Evolutionary conservation across 2,888 invertebrate species (phyloP).

Genomic region (Amphipoea oculea): DNA sequence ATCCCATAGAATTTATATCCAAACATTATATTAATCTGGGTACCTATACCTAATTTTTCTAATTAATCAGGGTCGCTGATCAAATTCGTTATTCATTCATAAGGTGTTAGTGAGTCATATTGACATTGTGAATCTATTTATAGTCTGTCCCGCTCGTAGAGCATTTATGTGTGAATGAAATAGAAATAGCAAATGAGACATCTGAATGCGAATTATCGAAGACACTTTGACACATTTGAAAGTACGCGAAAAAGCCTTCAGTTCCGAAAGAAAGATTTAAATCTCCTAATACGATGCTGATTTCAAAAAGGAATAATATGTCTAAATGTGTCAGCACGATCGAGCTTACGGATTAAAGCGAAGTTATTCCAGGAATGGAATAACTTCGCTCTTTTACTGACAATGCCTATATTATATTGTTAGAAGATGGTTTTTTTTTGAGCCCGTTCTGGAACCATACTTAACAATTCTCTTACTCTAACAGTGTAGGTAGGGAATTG

Average conservation of each 20-base stretch:
- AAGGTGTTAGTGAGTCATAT: neutral
- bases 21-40: neutral
- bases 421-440: neutral
- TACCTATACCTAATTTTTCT: neutral
- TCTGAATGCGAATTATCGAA: conserved; percentile 1
- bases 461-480: neutral
- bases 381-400: neutral
- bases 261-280: conserved; percentile 30
- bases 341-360: neutral
- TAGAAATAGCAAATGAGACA: neutral
- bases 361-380: neutral
- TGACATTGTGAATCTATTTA: neutral
- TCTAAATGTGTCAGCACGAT: conserved; percentile 10
- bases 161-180: neutral
- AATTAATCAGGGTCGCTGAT: neutral
- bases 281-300: conserved; percentile 19
- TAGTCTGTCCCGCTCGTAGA: neutral
- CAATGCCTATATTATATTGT: neutral
- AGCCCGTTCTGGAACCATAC: conserved; percentile 1
- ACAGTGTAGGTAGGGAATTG: neutral
- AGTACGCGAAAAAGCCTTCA: conserved; percentile 45
- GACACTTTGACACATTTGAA: conserved; percentile 35
- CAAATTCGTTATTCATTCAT: conserved; percentile 24
- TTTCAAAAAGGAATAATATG: conserved; percentile 33
- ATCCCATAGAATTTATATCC: neutral